These are phyloP conservation scores for Lasius platythorax DNA, from an alignment of 2,888 invertebrate species.

Conservation along the genomic window DNA sequence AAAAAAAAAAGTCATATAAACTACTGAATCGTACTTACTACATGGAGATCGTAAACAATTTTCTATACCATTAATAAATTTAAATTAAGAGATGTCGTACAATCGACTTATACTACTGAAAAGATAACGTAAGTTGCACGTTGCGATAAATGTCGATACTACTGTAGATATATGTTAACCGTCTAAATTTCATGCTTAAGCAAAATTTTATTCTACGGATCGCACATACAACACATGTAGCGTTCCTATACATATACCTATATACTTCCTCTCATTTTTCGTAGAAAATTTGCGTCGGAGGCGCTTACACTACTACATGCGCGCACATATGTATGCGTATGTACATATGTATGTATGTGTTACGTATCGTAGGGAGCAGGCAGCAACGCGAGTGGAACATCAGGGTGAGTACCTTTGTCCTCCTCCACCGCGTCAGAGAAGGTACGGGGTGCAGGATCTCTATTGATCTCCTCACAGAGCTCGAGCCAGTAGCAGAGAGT, in stretches of 20 bases:
- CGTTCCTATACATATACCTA: slow-evolving; percentile 28
- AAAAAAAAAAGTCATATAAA: background rate
- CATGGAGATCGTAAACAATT: background rate
- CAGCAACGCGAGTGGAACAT: slow-evolving; percentile 73
- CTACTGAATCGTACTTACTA: background rate
- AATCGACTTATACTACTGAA: background rate
- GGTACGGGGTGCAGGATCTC: slow-evolving; percentile 79
- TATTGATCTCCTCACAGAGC: slow-evolving; percentile 81
- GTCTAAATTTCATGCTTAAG: slow-evolving; percentile 19
- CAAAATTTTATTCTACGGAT: slow-evolving; percentile 12
- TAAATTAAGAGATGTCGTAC: background rate
- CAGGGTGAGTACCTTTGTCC: slow-evolving; percentile 78
- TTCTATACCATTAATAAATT: background rate
- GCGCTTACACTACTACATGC: slow-evolving; percentile 30
- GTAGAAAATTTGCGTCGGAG: slow-evolving; percentile 60
- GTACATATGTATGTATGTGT: background rate
- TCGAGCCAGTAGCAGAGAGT: slow-evolving; percentile 73
- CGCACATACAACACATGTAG: slow-evolving; percentile 2
- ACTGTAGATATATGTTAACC: background rate
- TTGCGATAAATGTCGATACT: background rate
- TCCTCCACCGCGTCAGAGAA: slow-evolving; percentile 72
- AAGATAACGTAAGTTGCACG: background rate
- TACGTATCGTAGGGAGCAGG: slow-evolving; percentile 61
- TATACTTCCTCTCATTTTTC: slow-evolving; percentile 47
- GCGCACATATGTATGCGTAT: background rate